Evolutionary conservation across 2,888 invertebrate genomes (phyloP).

Genomic region (Oxytorus armatus): DNA sequence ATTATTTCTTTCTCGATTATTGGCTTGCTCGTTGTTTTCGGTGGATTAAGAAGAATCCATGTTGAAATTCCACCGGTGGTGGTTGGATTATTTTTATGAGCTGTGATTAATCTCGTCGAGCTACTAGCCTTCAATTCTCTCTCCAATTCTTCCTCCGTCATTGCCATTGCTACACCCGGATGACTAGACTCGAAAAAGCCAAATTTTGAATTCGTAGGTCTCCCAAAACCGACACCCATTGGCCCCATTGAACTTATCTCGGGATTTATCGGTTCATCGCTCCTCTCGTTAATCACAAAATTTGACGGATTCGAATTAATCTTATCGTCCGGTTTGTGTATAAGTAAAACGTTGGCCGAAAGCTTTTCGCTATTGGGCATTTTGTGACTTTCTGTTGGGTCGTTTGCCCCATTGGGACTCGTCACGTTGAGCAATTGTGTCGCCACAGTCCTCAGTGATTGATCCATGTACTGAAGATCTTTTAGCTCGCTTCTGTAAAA

Average conservation of each 20-base stretch:
- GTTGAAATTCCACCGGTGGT: conserved; percentile 90
- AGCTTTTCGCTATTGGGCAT: conserved; percentile 59
- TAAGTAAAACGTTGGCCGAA: conserved; percentile 55
- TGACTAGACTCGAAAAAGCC: conserved; percentile 84
- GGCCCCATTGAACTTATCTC: conserved; percentile 69
- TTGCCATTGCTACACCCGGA: conserved; percentile 89
- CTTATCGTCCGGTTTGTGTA: conserved; percentile 60
- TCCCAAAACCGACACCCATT: conserved; percentile 73
- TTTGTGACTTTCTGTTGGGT: conserved; percentile 45
- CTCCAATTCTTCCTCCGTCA: conserved; percentile 88
- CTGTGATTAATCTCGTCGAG: conserved; percentile 73
- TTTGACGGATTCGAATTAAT: conserved; percentile 51
- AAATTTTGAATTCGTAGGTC: conserved; percentile 82
- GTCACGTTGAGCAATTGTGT: conserved; percentile 82
- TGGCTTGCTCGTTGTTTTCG: conserved; percentile 78
- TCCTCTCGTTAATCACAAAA: conserved; percentile 55
- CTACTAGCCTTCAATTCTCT: conserved; percentile 82
- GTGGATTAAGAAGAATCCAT: conserved; percentile 90
- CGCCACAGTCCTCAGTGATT: conserved; percentile 81
- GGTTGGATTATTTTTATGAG: conserved; percentile 85
- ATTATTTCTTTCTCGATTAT: conserved; percentile 3
- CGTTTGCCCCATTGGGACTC: conserved; percentile 64
- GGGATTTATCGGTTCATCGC: conserved; percentile 68
- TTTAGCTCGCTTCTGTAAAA: conserved; percentile 65
- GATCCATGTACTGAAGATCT: conserved; percentile 80